Evolutionary conservation across 37 sponge, comb jelly and placozoan species (phyloP).

Genomic region (Halisarca cf. caerulea): DNA sequence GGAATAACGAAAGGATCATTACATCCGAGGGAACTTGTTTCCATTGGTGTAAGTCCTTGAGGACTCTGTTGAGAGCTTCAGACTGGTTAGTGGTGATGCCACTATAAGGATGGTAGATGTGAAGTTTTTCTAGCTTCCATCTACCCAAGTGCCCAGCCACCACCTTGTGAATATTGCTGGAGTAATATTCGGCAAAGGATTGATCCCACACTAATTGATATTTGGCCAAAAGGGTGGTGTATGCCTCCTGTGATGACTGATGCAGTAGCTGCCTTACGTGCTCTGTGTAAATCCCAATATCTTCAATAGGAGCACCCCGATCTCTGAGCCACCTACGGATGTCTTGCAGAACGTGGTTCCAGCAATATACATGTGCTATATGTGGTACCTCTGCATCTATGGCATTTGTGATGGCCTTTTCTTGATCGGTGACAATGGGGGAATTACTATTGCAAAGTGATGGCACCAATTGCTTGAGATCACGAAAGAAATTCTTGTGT

Average conservation of each 20-base stretch:
- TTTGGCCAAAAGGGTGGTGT: neutral
- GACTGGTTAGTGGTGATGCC: conserved; percentile 3
- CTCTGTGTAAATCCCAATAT: conserved; percentile 43
- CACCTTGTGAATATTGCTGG: neutral
- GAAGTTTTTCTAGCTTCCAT: conserved; percentile 31
- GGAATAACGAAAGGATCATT: conserved; percentile 4
- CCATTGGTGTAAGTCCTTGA: conserved; percentile 27
- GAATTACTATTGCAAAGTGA: neutral
- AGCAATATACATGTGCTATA: conserved; percentile 26
- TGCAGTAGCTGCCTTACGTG: conserved; percentile 5
- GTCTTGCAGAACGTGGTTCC: conserved; percentile 54
- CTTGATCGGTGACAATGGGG: conserved; percentile 24
- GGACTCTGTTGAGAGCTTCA: conserved; percentile 4
- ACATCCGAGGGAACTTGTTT: conserved; percentile 13
- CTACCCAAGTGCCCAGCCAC: neutral
- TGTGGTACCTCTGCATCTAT: conserved; percentile 28
- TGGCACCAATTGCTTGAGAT: neutral
- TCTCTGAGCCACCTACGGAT: conserved; percentile 26
- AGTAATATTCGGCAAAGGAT: conserved; percentile 42
- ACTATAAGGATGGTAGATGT: neutral
- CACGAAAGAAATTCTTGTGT: neutral
- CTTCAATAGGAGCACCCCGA: conserved; percentile 47
- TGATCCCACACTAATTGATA: neutral
- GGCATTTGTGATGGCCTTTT: conserved; percentile 38
- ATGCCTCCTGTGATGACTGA: neutral